Conservation (phyloP, 1,140 invertebrate species). For the Xylocopa sonorina region DNA sequence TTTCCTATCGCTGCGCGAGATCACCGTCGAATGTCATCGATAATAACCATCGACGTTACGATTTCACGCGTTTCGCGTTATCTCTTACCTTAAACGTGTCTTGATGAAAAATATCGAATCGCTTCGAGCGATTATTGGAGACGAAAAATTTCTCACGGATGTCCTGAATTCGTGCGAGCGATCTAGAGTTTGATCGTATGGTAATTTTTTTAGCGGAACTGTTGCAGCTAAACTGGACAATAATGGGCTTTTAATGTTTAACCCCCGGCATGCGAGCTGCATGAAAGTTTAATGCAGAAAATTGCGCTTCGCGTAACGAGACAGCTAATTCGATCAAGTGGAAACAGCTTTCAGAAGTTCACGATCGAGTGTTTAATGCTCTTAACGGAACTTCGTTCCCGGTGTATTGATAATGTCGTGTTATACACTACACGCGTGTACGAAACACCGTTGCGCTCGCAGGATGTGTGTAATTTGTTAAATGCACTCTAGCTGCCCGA, state of each 20-base stretch:
- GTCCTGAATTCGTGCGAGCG: too few species aligned
- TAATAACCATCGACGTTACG: too few species aligned
- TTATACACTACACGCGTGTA: background rate
- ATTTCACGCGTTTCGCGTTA: background rate
- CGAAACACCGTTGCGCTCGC: background rate
- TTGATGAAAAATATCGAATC: too few species aligned
- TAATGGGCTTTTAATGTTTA: constrained; percentile 5
- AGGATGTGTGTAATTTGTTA: background rate
- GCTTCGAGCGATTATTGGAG: too few species aligned
- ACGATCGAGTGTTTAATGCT: constrained; percentile 14
- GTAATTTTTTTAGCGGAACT: background rate
- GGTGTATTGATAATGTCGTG: background rate
- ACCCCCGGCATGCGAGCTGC: background rate
- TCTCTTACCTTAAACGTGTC: too few species aligned
- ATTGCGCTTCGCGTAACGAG: background rate
- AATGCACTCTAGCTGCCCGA: background rate
- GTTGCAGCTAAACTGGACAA: background rate
- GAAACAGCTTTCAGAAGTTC: constrained; percentile 11
- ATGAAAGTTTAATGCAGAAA: background rate
- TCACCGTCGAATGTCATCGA: background rate
- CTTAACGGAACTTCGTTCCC: constrained; percentile 1
- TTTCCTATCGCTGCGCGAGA: background rate
- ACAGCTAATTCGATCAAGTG: constrained; percentile 14
- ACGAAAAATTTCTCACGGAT: too few species aligned
- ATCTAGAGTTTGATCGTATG: too few species aligned